These are phyloP conservation scores for Neopipo cinnamomea DNA, from an alignment of 2,113 vertebrate species.

Conservation along the genomic window DNA sequence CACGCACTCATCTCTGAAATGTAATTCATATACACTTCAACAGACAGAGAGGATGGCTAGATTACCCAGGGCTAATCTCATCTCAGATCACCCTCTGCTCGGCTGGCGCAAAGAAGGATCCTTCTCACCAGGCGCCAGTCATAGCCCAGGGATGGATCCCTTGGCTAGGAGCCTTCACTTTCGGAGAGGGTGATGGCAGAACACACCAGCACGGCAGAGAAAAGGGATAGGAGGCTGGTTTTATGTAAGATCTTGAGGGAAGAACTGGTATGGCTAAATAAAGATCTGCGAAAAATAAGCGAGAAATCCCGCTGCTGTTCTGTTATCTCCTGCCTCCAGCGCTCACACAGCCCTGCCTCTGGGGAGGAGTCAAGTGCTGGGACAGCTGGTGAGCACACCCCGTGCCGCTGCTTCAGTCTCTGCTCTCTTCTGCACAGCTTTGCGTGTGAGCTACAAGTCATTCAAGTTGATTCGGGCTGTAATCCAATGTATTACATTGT, in stretches of 20 bases:
- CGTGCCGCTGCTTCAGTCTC: neutral
- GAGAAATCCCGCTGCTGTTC: neutral
- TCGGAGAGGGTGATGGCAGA: neutral
- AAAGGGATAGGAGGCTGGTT: neutral
- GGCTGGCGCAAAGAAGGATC: neutral
- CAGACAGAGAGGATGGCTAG: neutral
- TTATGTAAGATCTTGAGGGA: neutral
- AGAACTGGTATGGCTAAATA: neutral
- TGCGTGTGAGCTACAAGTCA: neutral
- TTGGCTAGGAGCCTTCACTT: neutral
- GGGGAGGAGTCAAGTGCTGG: neutral
- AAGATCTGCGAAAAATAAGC: neutral
- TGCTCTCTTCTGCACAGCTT: neutral
- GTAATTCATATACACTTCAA: neutral
- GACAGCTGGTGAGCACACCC: neutral
- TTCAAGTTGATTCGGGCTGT: neutral
- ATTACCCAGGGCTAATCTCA: neutral
- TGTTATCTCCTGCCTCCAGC: neutral
- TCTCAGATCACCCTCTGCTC: neutral
- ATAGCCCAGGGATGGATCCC: neutral
- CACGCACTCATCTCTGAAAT: neutral
- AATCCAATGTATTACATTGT: neutral
- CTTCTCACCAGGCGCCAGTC: accelerated
- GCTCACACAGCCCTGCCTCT: neutral
- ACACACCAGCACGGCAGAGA: neutral